Evolutionary conservation across 2,113 vertebrate genomes (phyloP), one percentile per base, ranked within the genome.

Genomic region (Cisticola juncidis): DNA sequence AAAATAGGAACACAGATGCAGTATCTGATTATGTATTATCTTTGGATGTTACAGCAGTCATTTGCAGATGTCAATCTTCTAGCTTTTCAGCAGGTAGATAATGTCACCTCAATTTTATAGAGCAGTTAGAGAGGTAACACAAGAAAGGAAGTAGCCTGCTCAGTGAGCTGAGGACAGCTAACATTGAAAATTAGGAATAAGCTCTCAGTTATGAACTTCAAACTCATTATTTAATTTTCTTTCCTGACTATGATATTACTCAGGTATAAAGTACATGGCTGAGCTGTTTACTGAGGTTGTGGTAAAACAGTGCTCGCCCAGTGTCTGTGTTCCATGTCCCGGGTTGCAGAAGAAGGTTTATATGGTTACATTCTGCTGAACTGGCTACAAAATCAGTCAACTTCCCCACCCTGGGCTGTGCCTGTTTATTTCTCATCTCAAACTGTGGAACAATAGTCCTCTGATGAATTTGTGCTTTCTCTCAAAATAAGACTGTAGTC

Each of bases 391-490:
- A 80, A 68, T 68, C 57, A 48, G 47, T 80, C 23, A 53, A 0
- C 53, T 74, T 92, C 57, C 35, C 77, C 53, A 57, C 53, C 66
- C 2, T 24, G 2, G 50, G 66, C 74, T 77, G 40, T 90, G 85
- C 79, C 71, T 90, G 79, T 81, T 94, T 64, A 18, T 81, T 33
- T 94, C 58, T 93, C 29, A 54, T 95, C 36, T 88, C 78, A 65
- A 84, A 57, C 68, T 40, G 29, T 64, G 69, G 60, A 93, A 78
- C 82, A 86, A 74, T 68, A 90, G 47, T 60, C 76, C 62, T 92
- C 82, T 93, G 85, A 82, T 91, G 29, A 66, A 61, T 84, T 80
- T 62, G 58, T 90, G 60, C 54, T 96, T 93, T 96, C 66, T 94
- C 53, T 95, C 74, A 77, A 90, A 95, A 90, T 68, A 93, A 84